These are phyloP conservation scores for Sphaeridia pumilis DNA, from an alignment of 2,888 invertebrate genomes.

Conservation along the genomic window DNA sequence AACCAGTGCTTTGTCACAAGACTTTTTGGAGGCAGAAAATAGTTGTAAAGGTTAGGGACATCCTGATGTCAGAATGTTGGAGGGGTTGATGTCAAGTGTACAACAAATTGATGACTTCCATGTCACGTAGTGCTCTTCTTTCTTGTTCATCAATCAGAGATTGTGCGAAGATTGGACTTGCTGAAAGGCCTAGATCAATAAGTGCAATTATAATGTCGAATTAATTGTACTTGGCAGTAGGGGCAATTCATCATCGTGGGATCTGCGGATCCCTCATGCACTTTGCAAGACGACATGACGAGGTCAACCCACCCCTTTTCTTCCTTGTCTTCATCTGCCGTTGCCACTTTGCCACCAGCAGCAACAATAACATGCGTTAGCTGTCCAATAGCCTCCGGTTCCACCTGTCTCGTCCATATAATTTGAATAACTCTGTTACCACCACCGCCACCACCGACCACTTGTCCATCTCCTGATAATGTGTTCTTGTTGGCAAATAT, in stretches of 20 bases:
- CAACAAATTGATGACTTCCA: too few relatives aligned
- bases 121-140: too few relatives aligned
- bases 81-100: too few relatives aligned
- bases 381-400: neutral
- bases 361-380: too few relatives aligned
- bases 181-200: conserved; percentile 12
- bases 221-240: conserved; percentile 14
- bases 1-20: too few relatives aligned
- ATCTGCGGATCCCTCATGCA: neutral
- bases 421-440: neutral
- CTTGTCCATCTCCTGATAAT: neutral
- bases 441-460: too few relatives aligned
- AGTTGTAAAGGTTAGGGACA: too few relatives aligned
- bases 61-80: too few relatives aligned
- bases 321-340: neutral
- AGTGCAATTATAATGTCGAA: conserved; percentile 13
- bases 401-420: neutral
- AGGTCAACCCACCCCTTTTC: neutral
- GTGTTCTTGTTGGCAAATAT: neutral
- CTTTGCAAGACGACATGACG: too few relatives aligned
- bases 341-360: neutral
- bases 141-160: too few relatives aligned
- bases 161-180: conserved; percentile 2
- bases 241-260: too few relatives aligned
- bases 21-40: too few relatives aligned